phyloP scores from a whole-genome alignment of 2,888 invertebrate species.

The Syrphus vitripennis region DNA sequence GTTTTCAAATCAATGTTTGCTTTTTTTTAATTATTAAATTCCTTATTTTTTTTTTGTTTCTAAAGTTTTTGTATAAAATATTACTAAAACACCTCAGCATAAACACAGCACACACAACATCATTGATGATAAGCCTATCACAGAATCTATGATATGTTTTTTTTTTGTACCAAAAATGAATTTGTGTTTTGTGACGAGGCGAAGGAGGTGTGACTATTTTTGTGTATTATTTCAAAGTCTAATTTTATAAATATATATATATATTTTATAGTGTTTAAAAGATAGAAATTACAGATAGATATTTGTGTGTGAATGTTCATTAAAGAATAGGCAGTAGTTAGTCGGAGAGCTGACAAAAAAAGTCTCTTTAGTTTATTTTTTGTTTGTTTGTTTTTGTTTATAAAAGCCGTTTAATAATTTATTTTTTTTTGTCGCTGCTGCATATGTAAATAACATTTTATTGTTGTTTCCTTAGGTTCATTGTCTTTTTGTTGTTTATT shows the following conservation, averaged over 20 bases:
- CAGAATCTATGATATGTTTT: background rate
- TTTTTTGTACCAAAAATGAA: background rate
- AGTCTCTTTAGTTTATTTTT: background rate
- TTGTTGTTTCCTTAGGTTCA: background rate
- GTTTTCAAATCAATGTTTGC: background rate
- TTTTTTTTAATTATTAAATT: background rate
- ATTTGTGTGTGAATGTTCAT: background rate
- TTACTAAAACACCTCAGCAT: background rate
- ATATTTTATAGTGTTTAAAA: background rate
- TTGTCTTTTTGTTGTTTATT: background rate
- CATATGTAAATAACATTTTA: background rate
- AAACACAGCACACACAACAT: background rate
- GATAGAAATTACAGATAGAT: background rate
- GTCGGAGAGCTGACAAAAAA: background rate
- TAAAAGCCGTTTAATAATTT: background rate
- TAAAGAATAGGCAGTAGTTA: background rate
- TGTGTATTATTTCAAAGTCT: conserved; percentile 6
- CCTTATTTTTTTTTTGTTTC: background rate
- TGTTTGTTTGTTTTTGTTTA: background rate
- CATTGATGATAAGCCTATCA: background rate
- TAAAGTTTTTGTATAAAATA: background rate
- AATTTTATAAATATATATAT: background rate
- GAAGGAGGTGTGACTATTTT: background rate
- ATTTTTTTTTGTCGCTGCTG: background rate
- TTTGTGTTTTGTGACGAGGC: background rate